Evolutionary conservation across 2,888 invertebrate species (phyloP).

Genomic region (Schrankia costaestrigalis): DNA sequence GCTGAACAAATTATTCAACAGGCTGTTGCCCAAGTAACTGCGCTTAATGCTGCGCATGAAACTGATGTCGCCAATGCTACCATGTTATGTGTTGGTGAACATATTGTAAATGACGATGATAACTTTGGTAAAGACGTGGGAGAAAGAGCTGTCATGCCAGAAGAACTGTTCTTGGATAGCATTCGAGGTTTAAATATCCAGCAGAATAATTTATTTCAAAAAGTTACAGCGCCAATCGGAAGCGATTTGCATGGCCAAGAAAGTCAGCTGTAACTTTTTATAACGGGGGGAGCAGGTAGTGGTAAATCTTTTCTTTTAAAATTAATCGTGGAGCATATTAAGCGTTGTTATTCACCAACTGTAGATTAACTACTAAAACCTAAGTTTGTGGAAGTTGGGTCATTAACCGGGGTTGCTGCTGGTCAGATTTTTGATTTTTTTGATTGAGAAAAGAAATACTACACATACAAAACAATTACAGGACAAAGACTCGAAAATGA

Average conservation of each 20-base stretch:
- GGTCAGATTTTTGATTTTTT: constrained; percentile 6
- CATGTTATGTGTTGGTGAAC: constrained; percentile 8
- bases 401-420: constrained; percentile 8
- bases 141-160: constrained; percentile 8
- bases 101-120: constrained; percentile 8
- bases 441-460: constrained; percentile 3
- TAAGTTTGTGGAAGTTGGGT: constrained; percentile 26
- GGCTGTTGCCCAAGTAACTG: constrained; percentile 7
- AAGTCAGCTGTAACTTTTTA: constrained; percentile 22
- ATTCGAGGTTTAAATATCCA: constrained; percentile 13
- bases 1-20: constrained; percentile 13
- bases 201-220: constrained; percentile 7
- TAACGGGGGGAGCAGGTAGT: constrained; percentile 36
- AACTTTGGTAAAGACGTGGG: constrained; percentile 5
- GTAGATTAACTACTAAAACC: constrained; percentile 14
- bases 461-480: not conserved
- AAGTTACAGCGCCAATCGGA: not conserved
- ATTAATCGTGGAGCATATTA: constrained; percentile 33
- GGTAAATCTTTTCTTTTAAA: constrained; percentile 30
- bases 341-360: constrained; percentile 19
- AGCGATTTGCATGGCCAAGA: not conserved
- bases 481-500: not conserved
- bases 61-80: constrained; percentile 2
- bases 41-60: constrained; percentile 11
- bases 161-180: constrained; percentile 6